phyloP scores from a whole-genome alignment of 2,797 vertebrate genomes.

The Pangasius djambal region DNA sequence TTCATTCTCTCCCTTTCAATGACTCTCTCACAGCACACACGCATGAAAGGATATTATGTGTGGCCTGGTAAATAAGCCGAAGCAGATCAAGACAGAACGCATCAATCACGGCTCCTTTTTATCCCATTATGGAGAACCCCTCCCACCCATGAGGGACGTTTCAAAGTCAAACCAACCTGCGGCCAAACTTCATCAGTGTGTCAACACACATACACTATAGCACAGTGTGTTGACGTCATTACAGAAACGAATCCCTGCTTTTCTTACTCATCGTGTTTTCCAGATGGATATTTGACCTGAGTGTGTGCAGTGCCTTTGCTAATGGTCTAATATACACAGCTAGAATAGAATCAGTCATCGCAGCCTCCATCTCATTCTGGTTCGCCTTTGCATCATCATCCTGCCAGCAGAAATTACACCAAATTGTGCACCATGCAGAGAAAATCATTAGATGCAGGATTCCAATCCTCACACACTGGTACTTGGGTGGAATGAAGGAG shows the following conservation, averaged over 20 bases:
- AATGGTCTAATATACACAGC: neutral
- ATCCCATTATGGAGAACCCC: conserved; percentile 60
- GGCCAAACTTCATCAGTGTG: conserved; percentile 41
- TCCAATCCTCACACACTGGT: conserved; percentile 9
- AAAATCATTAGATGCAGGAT: conserved; percentile 6
- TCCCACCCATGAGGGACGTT: conserved; percentile 57
- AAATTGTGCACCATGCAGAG: conserved; percentile 22
- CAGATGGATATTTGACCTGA: neutral
- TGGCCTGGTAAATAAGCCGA: conserved; percentile 62
- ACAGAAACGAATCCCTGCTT: neutral
- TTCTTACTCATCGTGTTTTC: neutral
- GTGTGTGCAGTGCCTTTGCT: neutral
- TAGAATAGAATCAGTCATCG: neutral
- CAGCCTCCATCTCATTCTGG: neutral
- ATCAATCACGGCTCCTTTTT: conserved; percentile 66
- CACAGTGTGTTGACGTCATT: neutral
- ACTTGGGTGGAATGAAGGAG: neutral
- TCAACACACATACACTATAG: neutral
- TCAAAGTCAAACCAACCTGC: conserved; percentile 60
- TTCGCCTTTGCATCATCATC: neutral
- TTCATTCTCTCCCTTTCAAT: conserved; percentile 28
- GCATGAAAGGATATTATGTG: conserved; percentile 42
- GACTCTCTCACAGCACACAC: conserved; percentile 34
- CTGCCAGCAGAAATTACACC: conserved; percentile 31
- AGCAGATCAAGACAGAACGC: conserved; percentile 58